Conservation (phyloP, 23 tunicate species). For the Ascidia mentula region DNA sequence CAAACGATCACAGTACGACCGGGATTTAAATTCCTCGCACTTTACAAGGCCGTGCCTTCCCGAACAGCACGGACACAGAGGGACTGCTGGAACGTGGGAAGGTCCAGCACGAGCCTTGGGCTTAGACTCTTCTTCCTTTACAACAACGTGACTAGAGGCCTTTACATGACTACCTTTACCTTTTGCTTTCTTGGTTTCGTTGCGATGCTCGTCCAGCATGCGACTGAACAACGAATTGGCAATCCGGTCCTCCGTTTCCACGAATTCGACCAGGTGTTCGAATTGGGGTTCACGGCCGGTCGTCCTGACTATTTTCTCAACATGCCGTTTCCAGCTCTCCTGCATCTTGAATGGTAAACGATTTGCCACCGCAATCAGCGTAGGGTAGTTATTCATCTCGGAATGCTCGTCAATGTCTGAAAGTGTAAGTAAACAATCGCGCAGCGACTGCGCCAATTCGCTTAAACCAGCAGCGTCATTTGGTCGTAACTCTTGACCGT, state of each 20-base stretch:
- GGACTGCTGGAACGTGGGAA: not conserved
- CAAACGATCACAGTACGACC: not conserved
- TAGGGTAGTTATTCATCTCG: not conserved
- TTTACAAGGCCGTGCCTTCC: not conserved
- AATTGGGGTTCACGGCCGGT: not conserved
- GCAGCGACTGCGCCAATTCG: conserved; percentile 1
- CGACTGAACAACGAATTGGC: not conserved
- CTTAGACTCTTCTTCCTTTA: not conserved
- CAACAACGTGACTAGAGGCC: not conserved
- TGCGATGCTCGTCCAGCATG: not conserved
- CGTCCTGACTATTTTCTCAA: not conserved
- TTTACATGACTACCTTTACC: too few species aligned
- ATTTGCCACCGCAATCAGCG: not conserved
- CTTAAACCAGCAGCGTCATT: conserved; percentile 7
- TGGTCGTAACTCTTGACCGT: not conserved
- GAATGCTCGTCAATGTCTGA: conserved; percentile 13
- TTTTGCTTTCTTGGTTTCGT: too few species aligned
- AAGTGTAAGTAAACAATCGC: not conserved
- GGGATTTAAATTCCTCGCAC: conserved; percentile 10
- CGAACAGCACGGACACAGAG: conserved; percentile 2
- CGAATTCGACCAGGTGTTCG: not conserved
- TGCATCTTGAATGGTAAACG: conserved; percentile 1
- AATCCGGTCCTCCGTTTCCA: conserved; percentile 1
- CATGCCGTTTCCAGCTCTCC: not conserved
- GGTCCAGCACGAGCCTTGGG: not conserved